Base-by-base conservation (phyloP, 1,140 invertebrate species). In the Eupristina koningsbergeri region DNA sequence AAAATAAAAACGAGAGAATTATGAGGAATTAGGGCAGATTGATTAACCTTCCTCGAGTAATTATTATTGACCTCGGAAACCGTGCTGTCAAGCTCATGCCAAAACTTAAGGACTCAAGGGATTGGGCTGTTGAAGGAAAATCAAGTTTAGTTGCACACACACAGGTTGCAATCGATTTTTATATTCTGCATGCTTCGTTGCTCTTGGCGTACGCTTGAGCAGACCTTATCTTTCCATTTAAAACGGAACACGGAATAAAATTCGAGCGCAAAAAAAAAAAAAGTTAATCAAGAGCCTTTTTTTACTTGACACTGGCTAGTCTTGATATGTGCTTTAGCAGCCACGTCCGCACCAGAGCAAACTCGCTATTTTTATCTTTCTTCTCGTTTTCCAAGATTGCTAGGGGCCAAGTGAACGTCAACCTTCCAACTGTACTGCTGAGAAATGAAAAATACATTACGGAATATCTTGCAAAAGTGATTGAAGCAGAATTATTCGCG, bases 361-460 rank as follows among this genome's bases (percentile, higher is more conserved):
- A 71, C 67, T 71, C 67, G 67, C 67, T 71, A 71, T 71, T 71
- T 71, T 71, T 71, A 71, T 71, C 67, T 69, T 39, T 69, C 67
- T 71, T n/a, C 67, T 41, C 67, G 67, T 71, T 71, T 71, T 71
- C 67, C 67, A 71, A 71, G 67, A 71, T 7, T 41, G 36, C 64
- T 41, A 71, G 36, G 67, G 67, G 67, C 67, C 67, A 41, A 71
- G 67, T 71, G 36, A 71, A 71, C 67, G 39, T 41, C 67, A 71
- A 71, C 67, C 67, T 71, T 71, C 36, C 34, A 41, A 41, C 67
- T 71, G 17, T 36, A 71, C 29, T 71, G 22, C 67, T 1, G 67
- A 11, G 17, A 41, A n/a, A n/a, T n/a, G n/a, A 36, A 71, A 36
- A 31, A 34, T 22, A 71, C 67, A 22, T 41, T 71, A 41, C 67